phyloP scores from a whole-genome alignment of 2,888 invertebrate species.

The Trichacis sp. region DNA sequence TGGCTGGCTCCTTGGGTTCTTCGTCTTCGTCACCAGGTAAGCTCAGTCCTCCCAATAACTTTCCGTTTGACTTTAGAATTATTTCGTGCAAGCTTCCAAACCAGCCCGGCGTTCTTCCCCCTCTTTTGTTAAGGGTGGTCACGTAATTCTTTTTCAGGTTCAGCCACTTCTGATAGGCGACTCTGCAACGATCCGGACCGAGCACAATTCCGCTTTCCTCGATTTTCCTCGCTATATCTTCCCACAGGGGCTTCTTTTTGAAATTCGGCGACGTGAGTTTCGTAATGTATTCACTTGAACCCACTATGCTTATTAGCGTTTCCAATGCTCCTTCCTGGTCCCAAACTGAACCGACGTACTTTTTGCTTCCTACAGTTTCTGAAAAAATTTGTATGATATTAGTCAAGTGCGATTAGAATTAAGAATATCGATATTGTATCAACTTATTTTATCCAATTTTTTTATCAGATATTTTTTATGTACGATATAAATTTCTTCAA shows the following conservation, averaged over 20 bases:
- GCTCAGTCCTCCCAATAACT: slow-evolving; percentile 26
- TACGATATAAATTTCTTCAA: too few species aligned
- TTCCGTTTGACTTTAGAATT: slow-evolving; percentile 25
- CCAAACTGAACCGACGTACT: slow-evolving; percentile 28
- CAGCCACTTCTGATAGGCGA: slow-evolving; percentile 37
- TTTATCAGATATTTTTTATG: too few species aligned
- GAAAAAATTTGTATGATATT: too few species aligned
- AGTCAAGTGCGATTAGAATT: too few species aligned
- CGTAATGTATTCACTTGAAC: slow-evolving; percentile 28
- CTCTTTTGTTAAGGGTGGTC: slow-evolving; percentile 24
- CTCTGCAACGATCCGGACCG: slow-evolving; percentile 27
- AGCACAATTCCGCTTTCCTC: slow-evolving; percentile 24
- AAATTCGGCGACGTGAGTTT: slow-evolving; percentile 34
- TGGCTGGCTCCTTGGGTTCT: slow-evolving; percentile 10
- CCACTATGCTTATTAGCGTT: slow-evolving; percentile 29
- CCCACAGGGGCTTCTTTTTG: slow-evolving; percentile 35
- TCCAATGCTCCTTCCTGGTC: slow-evolving; percentile 35
- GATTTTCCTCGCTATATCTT: slow-evolving; percentile 30
- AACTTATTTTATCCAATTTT: too few species aligned
- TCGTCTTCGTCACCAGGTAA: slow-evolving; percentile 17
- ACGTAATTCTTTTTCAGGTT: slow-evolving; percentile 38
- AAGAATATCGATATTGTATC: too few species aligned
- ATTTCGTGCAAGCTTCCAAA: slow-evolving; percentile 27
- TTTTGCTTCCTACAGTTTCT: slow-evolving; percentile 17
- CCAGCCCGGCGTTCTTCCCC: slow-evolving; percentile 29